Evolutionary conservation across 1,140 invertebrate species (phyloP).

Genomic region (Cyclargus thomasi): DNA sequence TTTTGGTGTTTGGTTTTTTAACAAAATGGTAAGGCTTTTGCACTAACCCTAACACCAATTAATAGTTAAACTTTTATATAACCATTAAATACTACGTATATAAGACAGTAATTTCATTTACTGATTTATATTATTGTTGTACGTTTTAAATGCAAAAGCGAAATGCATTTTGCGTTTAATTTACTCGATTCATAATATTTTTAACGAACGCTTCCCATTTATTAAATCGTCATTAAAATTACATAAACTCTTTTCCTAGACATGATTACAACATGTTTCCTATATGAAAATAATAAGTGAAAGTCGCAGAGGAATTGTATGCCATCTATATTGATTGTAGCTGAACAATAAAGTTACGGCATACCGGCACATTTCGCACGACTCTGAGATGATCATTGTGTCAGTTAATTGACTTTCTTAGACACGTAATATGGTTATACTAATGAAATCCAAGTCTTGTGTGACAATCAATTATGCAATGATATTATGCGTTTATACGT

Average conservation of each 20-base stretch:
- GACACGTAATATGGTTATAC: conserved; percentile 3
- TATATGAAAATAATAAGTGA: conserved; percentile 1
- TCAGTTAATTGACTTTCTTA: conserved; percentile 10
- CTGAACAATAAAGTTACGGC: conserved; percentile 2
- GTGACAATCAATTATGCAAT: conserved; percentile 12
- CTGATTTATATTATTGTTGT: background rate
- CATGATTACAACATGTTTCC: background rate
- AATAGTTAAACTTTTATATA: no score
- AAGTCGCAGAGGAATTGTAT: background rate
- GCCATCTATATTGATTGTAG: background rate
- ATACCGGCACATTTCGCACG: conserved; percentile 2
- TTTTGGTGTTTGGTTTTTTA: no score
- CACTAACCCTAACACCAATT: no score
- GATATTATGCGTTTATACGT: background rate
- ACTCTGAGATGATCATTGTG: background rate
- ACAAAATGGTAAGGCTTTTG: no score
- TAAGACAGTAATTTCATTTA: no score
- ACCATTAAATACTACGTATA: no score
- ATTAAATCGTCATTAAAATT: background rate
- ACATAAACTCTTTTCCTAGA: background rate
- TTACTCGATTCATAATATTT: background rate
- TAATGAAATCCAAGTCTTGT: conserved; percentile 6
- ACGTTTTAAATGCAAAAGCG: background rate
- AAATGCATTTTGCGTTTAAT: background rate
- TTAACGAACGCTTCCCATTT: background rate